Evolutionary conservation across 92 coral and sea anemone species (phyloP), one percentile per base, ranked within the genome.

Genomic region (Heteractis magnifica): DNA sequence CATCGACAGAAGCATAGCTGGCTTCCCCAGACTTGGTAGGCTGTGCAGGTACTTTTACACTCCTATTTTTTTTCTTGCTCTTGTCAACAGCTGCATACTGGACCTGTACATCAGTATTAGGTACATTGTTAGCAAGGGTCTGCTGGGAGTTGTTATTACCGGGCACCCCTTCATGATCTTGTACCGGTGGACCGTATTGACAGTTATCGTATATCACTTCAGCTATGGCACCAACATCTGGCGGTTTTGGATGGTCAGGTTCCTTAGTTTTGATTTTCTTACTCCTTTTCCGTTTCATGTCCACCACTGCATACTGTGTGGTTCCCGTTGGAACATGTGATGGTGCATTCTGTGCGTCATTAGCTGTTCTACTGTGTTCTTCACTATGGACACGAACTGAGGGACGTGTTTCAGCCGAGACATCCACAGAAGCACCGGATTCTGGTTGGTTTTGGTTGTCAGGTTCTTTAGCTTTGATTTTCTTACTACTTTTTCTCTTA

Each of bases 141-240:
- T 62, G 70, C 20, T 62, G 70, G 9, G 70, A 5, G 34, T 62
- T 62, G 70, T 18, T 34, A 34, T 34, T 34, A 34, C 44, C 44
- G 44, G 44, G 44, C 44, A 34, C 44, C 3, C 3, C 26, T 62
- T 59, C n/a, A 13, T 6, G 21, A 13, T 18, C 70, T n/a, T 62
- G 70, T 8, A 18, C 70, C 6, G 26, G 70, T 62, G 23, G 34
- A 62, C 18, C 23, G 70, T 18, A 20, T 16, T 62, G 70, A n/a
- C 70, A 62, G 20, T 62, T 62, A 62, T 62, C 70, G 70, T 62
- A 62, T 62, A 62, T 62, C 10, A 62, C 70, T 9, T 62, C 70
- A 62, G 70, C 8, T 34, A 2, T 1, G 44, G 44, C 44, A 34
- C 44, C 44, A 34, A 34, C 44, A 34, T 62, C 65, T 59, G 12